phyloP scores from a whole-genome alignment of 1,140 invertebrate genomes.

The Nasonia longicornis region DNA sequence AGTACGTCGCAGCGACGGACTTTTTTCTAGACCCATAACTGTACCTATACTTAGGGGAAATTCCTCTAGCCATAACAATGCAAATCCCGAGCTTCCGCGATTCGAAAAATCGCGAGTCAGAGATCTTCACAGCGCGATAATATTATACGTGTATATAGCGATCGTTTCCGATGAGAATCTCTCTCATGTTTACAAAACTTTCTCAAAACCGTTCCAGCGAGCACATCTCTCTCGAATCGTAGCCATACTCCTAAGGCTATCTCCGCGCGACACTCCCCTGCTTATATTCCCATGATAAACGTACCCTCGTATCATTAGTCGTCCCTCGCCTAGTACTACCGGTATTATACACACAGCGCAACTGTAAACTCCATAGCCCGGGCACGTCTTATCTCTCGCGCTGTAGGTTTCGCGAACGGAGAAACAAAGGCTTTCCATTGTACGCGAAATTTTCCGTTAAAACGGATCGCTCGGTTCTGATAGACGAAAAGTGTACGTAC shows the following conservation, averaged over 20 bases:
- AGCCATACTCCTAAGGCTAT: background rate
- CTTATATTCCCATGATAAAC: conserved; percentile 27
- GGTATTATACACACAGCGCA: conserved; percentile 8
- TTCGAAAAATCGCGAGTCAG: background rate
- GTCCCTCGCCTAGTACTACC: background rate
- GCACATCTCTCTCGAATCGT: background rate
- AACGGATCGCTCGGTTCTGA: background rate
- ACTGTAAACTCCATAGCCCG: background rate
- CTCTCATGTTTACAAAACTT: background rate
- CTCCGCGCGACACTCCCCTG: background rate
- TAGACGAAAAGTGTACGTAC: conserved; percentile 20
- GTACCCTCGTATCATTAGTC: conserved; percentile 6
- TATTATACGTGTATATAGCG: background rate
- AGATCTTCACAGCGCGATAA: background rate
- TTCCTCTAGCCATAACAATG: conserved; percentile 7
- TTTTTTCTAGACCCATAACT: too few relatives aligned
- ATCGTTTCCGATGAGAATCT: background rate
- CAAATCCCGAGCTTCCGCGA: background rate
- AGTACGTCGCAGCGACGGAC: background rate
- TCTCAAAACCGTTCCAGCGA: background rate
- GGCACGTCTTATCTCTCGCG: background rate
- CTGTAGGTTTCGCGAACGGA: conserved; percentile 42
- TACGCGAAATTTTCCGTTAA: conserved; percentile 25
- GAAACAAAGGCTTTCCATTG: conserved; percentile 38
- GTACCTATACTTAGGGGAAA: too few relatives aligned